Conservation (phyloP, 2,797 vertebrate genomes). For the Gobionotothen gibberifrons region DNA sequence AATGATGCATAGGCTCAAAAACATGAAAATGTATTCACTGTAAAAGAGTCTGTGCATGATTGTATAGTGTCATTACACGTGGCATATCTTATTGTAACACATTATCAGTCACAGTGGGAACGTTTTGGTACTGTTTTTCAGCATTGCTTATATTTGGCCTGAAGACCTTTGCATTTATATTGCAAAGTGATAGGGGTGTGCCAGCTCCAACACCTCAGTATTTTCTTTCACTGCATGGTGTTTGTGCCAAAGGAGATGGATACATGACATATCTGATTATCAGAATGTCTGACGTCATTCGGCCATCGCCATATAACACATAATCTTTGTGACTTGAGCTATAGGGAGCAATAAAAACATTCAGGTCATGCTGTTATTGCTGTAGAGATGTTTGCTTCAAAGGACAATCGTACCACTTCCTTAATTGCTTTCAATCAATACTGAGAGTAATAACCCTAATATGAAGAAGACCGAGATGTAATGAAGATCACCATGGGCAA, state of each 20-base stretch:
- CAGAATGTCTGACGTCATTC: neutral
- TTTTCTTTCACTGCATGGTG: neutral
- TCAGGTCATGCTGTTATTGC: neutral
- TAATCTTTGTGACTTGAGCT: constrained; percentile 2
- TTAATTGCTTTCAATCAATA: neutral
- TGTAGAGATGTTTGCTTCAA: neutral
- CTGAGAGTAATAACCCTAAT: neutral
- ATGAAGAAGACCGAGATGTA: neutral
- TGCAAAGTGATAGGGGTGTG: constrained; percentile 14
- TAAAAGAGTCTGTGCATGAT: neutral
- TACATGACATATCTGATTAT: neutral
- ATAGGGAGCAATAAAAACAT: neutral
- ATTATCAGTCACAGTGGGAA: neutral
- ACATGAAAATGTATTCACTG: neutral
- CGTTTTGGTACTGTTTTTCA: neutral
- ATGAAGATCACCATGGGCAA: neutral
- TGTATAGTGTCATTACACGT: neutral
- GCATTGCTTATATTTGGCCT: neutral
- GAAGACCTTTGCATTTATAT: neutral
- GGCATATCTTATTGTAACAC: neutral
- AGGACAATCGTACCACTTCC: neutral
- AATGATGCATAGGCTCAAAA: neutral
- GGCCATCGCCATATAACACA: constrained; percentile 1
- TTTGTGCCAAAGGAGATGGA: neutral
- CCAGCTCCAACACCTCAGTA: neutral